phyloP scores from a whole-genome alignment of 2,888 invertebrate genomes.

The Agrypnus murinus region DNA sequence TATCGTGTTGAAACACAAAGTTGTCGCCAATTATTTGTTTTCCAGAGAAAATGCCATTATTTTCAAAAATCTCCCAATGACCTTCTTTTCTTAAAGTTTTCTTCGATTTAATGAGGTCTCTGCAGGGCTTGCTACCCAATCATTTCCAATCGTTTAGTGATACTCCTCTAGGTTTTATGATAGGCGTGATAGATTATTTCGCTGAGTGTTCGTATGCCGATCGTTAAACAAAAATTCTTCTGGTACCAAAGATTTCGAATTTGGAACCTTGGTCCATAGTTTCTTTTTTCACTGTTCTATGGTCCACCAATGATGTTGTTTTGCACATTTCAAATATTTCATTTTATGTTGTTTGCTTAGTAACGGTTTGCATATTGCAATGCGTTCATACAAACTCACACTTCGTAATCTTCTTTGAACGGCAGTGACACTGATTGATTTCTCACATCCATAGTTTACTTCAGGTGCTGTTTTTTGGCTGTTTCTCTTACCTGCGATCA shows the following conservation, averaged over 20 bases:
- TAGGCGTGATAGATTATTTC: neutral
- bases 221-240: neutral
- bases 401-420: neutral
- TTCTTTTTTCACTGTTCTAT: too few species aligned
- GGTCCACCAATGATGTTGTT: neutral
- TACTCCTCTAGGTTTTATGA: neutral
- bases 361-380: neutral
- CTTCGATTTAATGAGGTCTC: neutral
- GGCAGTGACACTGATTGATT: neutral
- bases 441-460: neutral
- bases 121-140: too few species aligned
- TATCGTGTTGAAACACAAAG: neutral
- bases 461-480: too few species aligned
- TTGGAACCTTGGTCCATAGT: neutral
- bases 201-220: neutral
- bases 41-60: neutral
- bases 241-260: neutral
- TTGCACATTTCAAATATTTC: neutral
- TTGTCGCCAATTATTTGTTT: neutral
- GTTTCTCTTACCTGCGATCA: neutral
- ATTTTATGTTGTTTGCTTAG: neutral
- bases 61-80: neutral
- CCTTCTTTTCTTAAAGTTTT: neutral
- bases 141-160: too few species aligned
- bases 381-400: neutral